Evolutionary conservation across 2,113 vertebrate genomes (phyloP).

Genomic region (Thunnus thynnus): DNA sequence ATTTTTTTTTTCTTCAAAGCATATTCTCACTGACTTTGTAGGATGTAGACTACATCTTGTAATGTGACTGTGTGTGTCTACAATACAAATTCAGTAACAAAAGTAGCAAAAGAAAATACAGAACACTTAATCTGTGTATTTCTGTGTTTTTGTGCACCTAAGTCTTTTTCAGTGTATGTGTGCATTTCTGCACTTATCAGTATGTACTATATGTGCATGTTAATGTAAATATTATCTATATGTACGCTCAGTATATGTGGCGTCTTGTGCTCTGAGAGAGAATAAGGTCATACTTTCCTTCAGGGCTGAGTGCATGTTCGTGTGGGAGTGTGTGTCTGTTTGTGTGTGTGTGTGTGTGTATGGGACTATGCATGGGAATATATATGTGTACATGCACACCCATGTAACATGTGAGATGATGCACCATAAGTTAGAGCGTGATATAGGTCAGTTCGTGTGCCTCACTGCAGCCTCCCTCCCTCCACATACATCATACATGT

Average conservation of each 20-base stretch:
- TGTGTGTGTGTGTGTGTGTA: conserved; percentile 3
- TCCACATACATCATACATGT: neutral
- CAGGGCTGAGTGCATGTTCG: conserved; percentile 27
- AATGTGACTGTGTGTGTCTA: neutral
- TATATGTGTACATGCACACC: neutral
- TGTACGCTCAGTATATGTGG: neutral
- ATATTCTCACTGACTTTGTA: no score
- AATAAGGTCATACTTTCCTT: conserved; percentile 44
- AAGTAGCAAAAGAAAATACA: no score
- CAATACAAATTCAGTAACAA: neutral
- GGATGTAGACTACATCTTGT: no score
- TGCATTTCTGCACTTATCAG: neutral
- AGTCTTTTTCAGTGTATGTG: neutral
- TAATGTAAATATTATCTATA: neutral
- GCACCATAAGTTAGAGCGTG: conserved; percentile 5
- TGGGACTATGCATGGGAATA: neutral
- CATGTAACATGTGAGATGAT: conserved; percentile 22
- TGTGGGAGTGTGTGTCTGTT: conserved; percentile 1
- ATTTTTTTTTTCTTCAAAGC: no score
- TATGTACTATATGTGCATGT: neutral
- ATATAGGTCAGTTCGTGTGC: conserved; percentile 31
- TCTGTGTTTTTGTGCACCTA: neutral
- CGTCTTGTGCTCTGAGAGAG: conserved; percentile 6
- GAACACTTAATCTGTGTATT: no score
- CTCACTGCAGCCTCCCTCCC: neutral